A percentile compares a stretch with the other conserved stretches of the same genome.
Conservation (phyloP, 2,113 vertebrate genomes). For the Oryzias celebensis region DNA sequence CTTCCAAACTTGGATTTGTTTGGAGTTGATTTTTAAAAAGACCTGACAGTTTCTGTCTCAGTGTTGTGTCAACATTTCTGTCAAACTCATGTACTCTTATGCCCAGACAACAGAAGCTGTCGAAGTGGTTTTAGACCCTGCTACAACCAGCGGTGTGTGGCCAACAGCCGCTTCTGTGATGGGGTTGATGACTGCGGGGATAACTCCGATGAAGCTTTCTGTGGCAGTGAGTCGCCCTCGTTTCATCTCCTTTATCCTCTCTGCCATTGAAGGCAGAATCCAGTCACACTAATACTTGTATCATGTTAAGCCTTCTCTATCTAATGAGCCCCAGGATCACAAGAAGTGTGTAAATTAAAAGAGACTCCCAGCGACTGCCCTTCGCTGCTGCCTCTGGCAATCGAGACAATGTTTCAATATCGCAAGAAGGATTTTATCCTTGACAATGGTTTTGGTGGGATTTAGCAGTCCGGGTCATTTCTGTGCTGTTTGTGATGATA, state of each 20-base stretch:
- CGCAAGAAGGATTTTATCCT: slow-evolving; percentile 2
- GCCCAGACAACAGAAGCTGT: slow-evolving; percentile 91
- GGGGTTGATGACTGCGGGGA: slow-evolving; percentile 93
- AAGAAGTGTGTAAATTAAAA: slow-evolving; percentile 39
- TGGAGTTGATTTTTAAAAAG: neutral
- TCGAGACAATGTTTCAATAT: slow-evolving; percentile 3
- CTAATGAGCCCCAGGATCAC: slow-evolving; percentile 59
- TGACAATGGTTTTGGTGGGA: neutral
- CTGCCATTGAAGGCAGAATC: slow-evolving; percentile 30
- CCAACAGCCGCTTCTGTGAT: slow-evolving; percentile 86
- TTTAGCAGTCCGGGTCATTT: slow-evolving; percentile 11
- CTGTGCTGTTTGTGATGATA: slow-evolving; percentile 10
- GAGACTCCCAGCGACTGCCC: slow-evolving; percentile 5
- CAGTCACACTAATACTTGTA: slow-evolving; percentile 33
- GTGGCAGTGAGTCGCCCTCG: slow-evolving; percentile 84
- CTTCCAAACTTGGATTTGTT: neutral
- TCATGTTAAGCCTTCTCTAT: slow-evolving; percentile 52
- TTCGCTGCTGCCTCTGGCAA: slow-evolving; percentile 13
- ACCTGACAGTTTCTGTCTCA: neutral
- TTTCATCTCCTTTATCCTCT: slow-evolving; percentile 41
- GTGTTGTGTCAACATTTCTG: neutral
- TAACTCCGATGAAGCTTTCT: slow-evolving; percentile 91
- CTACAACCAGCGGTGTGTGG: slow-evolving; percentile 87
- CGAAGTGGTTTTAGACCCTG: slow-evolving; percentile 87
- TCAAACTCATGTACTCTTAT: slow-evolving; percentile 25